phyloP scores from a whole-genome alignment of 2,888 invertebrate species.

The Noctua janthe region DNA sequence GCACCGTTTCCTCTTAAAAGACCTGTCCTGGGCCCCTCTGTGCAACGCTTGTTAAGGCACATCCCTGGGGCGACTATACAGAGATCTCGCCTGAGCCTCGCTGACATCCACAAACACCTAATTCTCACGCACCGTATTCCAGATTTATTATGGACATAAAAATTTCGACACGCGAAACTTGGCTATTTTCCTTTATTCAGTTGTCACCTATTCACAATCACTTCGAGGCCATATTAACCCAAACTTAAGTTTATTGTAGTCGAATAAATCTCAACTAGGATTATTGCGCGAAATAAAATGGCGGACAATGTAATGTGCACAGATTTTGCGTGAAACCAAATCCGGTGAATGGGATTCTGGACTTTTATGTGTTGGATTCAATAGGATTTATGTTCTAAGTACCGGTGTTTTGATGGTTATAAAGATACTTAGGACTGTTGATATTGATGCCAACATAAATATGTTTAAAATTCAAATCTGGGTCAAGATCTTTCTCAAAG shows the following conservation, averaged over 20 bases:
- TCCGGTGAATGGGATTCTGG: slow-evolving; percentile 42
- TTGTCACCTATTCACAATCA: slow-evolving; percentile 10
- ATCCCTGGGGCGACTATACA: too few species aligned
- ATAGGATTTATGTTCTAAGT: slow-evolving; percentile 48
- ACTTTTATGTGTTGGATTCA: slow-evolving; percentile 45
- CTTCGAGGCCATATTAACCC: slow-evolving; percentile 22
- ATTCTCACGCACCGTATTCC: neutral
- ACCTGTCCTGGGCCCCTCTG: too few species aligned
- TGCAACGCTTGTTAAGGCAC: too few species aligned
- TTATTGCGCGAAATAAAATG: slow-evolving; percentile 62
- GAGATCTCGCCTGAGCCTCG: too few species aligned
- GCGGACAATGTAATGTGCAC: slow-evolving; percentile 52
- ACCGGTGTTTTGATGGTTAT: neutral
- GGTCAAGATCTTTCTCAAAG: neutral
- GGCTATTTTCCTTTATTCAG: slow-evolving; percentile 9
- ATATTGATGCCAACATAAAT: neutral
- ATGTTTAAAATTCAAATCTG: neutral
- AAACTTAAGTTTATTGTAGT: slow-evolving; percentile 44
- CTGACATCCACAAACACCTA: neutral
- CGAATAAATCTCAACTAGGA: slow-evolving; percentile 62
- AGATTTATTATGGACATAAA: slow-evolving; percentile 11
- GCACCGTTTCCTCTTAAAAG: too few species aligned
- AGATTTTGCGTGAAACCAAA: slow-evolving; percentile 42
- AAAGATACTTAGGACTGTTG: neutral
- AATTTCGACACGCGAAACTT: neutral